Evolutionary conservation across 2,797 vertebrate species (phyloP).

Genomic region (Argyrosomus regius): DNA sequence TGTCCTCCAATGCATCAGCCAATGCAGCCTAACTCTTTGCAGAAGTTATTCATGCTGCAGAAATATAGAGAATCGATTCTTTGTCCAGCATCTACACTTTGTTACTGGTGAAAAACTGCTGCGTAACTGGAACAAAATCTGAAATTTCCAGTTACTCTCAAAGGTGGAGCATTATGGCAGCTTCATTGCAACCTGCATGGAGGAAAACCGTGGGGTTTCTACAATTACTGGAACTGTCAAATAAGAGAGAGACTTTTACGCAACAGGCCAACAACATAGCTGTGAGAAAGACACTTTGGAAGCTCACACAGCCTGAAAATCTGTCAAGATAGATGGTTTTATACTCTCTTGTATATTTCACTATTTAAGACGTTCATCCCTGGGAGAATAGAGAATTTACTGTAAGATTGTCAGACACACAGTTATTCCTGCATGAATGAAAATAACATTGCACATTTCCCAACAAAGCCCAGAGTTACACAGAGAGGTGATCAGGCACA

Average conservation of each 20-base stretch:
- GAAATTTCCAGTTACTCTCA: neutral
- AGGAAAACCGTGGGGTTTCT: constrained; percentile 2
- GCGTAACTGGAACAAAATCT: too few relatives aligned
- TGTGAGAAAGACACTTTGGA: constrained; percentile 2
- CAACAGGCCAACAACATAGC: neutral
- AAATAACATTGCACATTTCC: neutral
- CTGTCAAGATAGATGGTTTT: neutral
- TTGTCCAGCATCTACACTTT: too few relatives aligned
- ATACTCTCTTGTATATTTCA: neutral
- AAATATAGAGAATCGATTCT: too few relatives aligned
- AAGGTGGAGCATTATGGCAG: neutral
- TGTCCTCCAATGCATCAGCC: neutral
- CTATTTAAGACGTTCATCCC: neutral
- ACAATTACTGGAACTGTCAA: neutral
- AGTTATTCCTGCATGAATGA: neutral
- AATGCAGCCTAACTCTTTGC: too few relatives aligned
- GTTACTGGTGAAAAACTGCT: too few relatives aligned
- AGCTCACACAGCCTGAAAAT: constrained; percentile 1
- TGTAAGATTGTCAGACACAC: neutral
- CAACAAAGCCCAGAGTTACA: neutral
- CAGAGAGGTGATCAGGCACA: constrained; percentile 16
- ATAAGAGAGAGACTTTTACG: neutral
- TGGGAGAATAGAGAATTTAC: neutral
- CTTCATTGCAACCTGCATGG: neutral
- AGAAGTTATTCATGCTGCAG: too few relatives aligned